Conservation (phyloP, 2,888 invertebrate species). For the Psylliodes chrysocephalus region DNA sequence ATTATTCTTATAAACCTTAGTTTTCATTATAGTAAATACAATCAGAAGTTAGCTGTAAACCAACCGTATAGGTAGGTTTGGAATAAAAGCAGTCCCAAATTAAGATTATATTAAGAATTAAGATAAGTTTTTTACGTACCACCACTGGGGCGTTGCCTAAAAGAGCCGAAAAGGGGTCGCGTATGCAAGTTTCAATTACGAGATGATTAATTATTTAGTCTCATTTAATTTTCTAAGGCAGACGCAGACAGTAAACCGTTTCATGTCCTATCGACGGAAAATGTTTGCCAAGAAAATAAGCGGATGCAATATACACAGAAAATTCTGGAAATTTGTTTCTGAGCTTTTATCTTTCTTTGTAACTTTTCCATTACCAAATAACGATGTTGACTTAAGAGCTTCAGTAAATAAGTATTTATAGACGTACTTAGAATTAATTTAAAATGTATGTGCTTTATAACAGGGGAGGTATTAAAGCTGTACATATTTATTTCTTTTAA, state of each 20-base stretch:
- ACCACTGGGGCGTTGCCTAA: conserved; percentile 3
- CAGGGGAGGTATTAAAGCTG: neutral
- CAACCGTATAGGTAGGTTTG: no score
- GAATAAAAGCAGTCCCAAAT: no score
- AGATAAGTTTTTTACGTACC: neutral
- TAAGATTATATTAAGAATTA: no score
- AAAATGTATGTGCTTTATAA: conserved; percentile 21
- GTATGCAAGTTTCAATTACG: conserved; percentile 40
- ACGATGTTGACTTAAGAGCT: conserved; percentile 32
- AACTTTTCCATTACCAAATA: conserved; percentile 31
- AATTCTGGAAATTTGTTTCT: conserved; percentile 30
- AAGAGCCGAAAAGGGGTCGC: conserved; percentile 26
- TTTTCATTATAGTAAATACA: no score
- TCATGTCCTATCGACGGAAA: conserved; percentile 30
- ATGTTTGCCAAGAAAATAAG: conserved; percentile 35
- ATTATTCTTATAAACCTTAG: no score
- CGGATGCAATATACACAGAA: conserved; percentile 26
- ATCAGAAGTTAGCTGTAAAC: no score
- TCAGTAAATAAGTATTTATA: conserved; percentile 32
- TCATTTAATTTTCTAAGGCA: conserved; percentile 38
- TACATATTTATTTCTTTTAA: neutral
- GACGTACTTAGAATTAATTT: conserved; percentile 29
- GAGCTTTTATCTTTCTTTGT: conserved; percentile 31
- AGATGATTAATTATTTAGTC: conserved; percentile 43
- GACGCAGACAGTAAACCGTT: conserved; percentile 37